A percentile compares a stretch with the other conserved stretches of the same genome.
Evolutionary conservation across 2,797 vertebrate genomes (phyloP).

Genomic region (Melanotaenia boesemani): DNA sequence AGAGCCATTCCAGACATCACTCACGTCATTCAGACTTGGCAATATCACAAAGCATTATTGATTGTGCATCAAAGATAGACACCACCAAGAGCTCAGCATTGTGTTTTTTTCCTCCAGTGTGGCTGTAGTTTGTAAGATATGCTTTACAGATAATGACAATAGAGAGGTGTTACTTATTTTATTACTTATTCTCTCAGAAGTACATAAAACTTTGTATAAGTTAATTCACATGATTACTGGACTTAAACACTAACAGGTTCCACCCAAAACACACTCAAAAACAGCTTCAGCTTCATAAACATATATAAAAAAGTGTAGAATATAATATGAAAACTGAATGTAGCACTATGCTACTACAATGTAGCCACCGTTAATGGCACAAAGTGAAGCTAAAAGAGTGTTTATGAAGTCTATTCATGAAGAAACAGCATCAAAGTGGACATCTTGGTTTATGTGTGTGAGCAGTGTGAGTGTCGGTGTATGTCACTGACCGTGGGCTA

Average conservation of each 20-base stretch:
- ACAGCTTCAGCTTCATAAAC: not conserved
- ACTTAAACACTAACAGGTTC: too few species aligned
- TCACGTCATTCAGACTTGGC: not conserved
- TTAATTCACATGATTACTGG: too few species aligned
- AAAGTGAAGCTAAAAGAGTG: not conserved
- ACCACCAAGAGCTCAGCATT: not conserved
- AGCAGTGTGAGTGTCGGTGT: not conserved
- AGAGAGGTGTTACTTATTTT: too few species aligned
- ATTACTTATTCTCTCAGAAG: not conserved
- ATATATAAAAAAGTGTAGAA: not conserved
- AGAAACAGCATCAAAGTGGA: not conserved
- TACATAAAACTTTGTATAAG: not conserved
- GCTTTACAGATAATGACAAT: slow-evolving; percentile 4
- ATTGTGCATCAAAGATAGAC: not conserved
- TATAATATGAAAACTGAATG: not conserved
- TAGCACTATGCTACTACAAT: not conserved
- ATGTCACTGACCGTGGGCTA: slow-evolving; percentile 75
- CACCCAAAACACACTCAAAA: not conserved
- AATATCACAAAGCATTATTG: not conserved
- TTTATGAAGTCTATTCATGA: not conserved
- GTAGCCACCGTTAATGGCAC: not conserved
- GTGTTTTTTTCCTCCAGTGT: not conserved
- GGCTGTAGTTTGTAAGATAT: not conserved
- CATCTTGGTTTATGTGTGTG: not conserved
- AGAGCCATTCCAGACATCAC: not conserved